Base-by-base conservation (phyloP, 2,113 vertebrate species). In the Amphilophus citrinellus region DNA sequence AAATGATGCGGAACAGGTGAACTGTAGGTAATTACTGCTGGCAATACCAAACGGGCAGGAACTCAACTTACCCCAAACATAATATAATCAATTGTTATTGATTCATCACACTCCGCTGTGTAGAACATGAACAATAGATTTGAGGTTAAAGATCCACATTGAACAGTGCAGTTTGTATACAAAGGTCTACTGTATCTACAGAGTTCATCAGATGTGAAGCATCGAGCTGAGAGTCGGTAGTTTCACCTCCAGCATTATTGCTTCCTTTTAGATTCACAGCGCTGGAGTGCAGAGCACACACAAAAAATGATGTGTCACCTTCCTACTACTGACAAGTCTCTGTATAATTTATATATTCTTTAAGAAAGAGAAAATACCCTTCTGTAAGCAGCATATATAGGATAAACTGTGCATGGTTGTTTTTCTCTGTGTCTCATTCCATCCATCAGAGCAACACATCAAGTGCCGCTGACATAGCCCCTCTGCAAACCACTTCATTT, bases 401-500 rank as follows among this genome's bases (percentile, higher is more conserved):
- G 27, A 68, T 83, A 60, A 89, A 84, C 83, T 15, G 3, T 61
- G 58, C 10, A 24, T 3, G 15, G 30, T 15, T 58, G 24, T 79
- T 83, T 79, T 61, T 42, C 32, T 59, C 32, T 3, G 61, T 57
- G 73, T 66, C 60, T 87, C 15, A 2, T 50, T 60, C 22, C 76
- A 83, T 75, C 75, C 3, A 18, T 83, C 83, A 83, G 10, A 79
- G 27, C 78, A 58, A 11, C 73, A 60, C 35, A 77, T 77, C 62
- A 22, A 65, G 24, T 3, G 35, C 22, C 2, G 14, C 8, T 82
- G 84, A 89, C 14, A 17, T 44, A 13, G 61, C 27, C 68, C 44
- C 53, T 65, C 61, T 39, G 37, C 79, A 86, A 85, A 87, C 80
- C 1, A 27, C 85, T 83, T 85, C 39, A 79, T 82, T 65, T 90